phyloP scores from a whole-genome alignment of 2,113 vertebrate species.

The Chrysemys picta region DNA sequence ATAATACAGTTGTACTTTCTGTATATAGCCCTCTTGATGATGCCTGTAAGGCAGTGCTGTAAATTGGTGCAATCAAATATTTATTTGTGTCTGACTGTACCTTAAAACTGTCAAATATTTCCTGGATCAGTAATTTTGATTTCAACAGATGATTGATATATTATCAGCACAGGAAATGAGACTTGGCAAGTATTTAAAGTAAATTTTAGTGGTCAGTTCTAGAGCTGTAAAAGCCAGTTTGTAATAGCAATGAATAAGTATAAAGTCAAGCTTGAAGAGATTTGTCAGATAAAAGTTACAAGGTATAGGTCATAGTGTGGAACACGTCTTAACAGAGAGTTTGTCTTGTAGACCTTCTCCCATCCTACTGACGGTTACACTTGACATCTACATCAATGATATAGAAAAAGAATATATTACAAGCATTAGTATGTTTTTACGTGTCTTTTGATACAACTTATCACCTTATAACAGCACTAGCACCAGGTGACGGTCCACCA shows the following conservation, averaged over 20 bases:
- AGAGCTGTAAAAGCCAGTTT: not conserved
- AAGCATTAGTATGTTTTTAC: not conserved
- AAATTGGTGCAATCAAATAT: not conserved
- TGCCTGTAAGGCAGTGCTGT: not conserved
- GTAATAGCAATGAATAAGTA: not conserved
- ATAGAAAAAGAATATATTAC: not conserved
- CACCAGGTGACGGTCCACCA: not conserved
- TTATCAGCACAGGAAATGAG: not conserved
- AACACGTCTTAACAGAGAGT: not conserved
- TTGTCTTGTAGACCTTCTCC: not conserved
- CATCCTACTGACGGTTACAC: not conserved
- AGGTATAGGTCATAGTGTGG: not conserved
- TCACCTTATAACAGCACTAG: not conserved
- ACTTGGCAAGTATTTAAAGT: not conserved
- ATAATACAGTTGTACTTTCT: constrained; percentile 4
- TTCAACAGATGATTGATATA: not conserved
- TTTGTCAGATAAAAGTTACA: not conserved
- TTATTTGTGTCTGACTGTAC: not conserved
- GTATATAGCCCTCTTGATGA: not conserved
- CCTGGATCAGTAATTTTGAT: not conserved
- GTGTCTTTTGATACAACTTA: not conserved
- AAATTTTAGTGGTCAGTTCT: not conserved
- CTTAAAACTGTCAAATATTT: not conserved
- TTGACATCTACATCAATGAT: not conserved
- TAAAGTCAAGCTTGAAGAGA: not conserved